Evolutionary conservation across 2,797 vertebrate genomes (phyloP).

Genomic region (Periparus ater): DNA sequence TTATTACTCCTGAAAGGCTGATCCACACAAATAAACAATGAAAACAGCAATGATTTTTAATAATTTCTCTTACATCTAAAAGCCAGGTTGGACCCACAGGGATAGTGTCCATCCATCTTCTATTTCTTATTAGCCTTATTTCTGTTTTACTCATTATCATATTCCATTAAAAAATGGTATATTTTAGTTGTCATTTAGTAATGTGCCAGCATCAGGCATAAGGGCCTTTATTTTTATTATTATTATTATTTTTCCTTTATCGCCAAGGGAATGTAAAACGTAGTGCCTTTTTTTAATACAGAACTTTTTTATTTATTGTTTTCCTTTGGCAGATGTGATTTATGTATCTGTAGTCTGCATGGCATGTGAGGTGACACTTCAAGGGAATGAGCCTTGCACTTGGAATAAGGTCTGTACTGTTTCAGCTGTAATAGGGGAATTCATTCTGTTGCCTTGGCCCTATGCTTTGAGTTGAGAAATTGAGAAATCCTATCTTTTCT

Average conservation of each 20-base stretch:
- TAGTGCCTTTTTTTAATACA: not conserved
- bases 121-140: not conserved
- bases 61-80: not conserved
- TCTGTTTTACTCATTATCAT: not conserved
- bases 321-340: not conserved
- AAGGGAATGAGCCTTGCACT: not conserved
- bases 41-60: not conserved
- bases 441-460: not conserved
- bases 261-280: not conserved
- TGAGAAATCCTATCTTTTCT: not conserved
- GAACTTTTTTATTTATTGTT: not conserved
- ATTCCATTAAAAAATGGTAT: not conserved
- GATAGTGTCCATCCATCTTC: not conserved
- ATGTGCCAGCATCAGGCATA: not conserved
- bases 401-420: not conserved
- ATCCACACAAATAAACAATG: not conserved
- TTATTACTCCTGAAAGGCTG: not conserved
- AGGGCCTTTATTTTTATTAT: not conserved
- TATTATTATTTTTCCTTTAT: not conserved
- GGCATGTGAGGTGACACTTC: not conserved
- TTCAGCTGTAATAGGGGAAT: not conserved
- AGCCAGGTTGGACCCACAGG: not conserved
- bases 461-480: not conserved
- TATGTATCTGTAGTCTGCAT: not conserved
- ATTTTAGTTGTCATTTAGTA: not conserved